Percentiles rank a stretch among this genome's conserved stretches.
These are phyloP conservation scores for Pyrgilauda ruficollis DNA, from an alignment of 2,113 vertebrate genomes.

Conservation along the genomic window DNA sequence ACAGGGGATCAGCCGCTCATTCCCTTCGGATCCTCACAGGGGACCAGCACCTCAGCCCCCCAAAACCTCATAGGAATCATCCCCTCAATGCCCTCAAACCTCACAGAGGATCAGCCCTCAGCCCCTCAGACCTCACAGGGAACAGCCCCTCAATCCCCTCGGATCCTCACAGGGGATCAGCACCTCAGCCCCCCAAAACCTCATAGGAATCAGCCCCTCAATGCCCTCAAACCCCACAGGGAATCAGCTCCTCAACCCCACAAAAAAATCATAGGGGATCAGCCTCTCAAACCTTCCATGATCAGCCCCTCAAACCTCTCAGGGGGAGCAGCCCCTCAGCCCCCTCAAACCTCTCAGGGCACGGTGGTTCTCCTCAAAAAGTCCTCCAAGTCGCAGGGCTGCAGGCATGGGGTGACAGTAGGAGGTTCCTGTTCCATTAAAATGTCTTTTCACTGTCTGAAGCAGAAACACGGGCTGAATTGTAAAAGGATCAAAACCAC, in stretches of 20 bases:
- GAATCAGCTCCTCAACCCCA: background rate
- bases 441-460: background rate
- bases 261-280: background rate
- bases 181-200: background rate
- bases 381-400: background rate
- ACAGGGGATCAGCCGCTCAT: background rate
- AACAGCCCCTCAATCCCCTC: background rate
- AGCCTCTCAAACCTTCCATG: background rate
- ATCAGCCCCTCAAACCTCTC: background rate
- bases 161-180: rapidly evolving
- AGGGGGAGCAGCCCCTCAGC: background rate
- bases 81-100: background rate
- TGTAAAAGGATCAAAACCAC: background rate
- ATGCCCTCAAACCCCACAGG: rapidly evolving
- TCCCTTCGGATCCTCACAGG: background rate
- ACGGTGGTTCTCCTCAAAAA: background rate
- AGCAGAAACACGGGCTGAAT: background rate
- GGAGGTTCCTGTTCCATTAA: background rate
- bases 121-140: too few relatives aligned
- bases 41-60: background rate
- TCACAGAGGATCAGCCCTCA: background rate
- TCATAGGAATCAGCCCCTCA: too few relatives aligned
- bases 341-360: background rate
- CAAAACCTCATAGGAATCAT: rapidly evolving
- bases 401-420: background rate